Base-by-base conservation (phyloP, 2,888 invertebrate species). In the Rotaria sp. region DNA sequence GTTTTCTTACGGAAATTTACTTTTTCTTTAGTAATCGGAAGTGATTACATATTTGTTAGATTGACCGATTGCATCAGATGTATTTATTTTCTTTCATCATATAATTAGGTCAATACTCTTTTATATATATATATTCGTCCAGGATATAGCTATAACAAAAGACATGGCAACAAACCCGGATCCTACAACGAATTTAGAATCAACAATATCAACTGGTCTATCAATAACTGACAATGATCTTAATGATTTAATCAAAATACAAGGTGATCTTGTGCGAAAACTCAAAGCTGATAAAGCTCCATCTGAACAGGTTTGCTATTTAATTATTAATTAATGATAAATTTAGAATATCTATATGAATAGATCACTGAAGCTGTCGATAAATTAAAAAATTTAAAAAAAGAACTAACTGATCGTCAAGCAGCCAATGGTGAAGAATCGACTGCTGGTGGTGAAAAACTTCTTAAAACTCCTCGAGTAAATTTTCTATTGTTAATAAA, bases 241-340 rank as follows among this genome's bases (percentile, higher is more conserved):
- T 21, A 15, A 13, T 45, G 45, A 45, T 80, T 80, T 80, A 13
- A 80, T 80, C 21, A 80, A 80, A 80, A 45, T 45, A 80, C 80
- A 80, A 45, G 80, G 45, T 5, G 80, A 80, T 45, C 45, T 80
- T n/a, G 80, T 80, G 4, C 11, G 80, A 45, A 45, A 80, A 45
- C 45, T 80, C 18, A 80, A 80, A 80, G n/a, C 26, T 2, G 80
- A 80, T 45, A 80, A 80, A 45, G 80, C 45, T n/a, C 45, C 80
- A 1, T 4, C 26, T 26, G 80, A 80, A n/a, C 80, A 80, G 11
- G 80, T 80, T 26, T 67, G 67, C 21, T 21, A 67, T 21, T 67
- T 21, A 2, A 57, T 67, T 21, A 8, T 55, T 26, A 15, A 3
- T 55, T 10, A 67, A 50, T 50, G 50, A 50, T 13, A 13, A 5